Evolutionary conservation across 2,113 vertebrate species (phyloP).

Genomic region (Podocnemis expansa): DNA sequence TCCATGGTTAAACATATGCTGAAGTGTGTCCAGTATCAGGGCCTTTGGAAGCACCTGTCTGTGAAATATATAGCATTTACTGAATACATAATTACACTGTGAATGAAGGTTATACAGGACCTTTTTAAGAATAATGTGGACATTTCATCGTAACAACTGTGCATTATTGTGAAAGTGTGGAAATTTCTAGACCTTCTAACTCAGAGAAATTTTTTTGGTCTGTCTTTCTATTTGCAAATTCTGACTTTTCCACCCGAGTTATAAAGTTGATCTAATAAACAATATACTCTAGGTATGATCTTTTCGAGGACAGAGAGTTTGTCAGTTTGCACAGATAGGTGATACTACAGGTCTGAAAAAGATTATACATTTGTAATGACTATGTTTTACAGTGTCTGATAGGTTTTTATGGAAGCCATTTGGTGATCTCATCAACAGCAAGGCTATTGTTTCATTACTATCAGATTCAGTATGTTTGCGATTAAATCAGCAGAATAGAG

Average conservation of each 20-base stretch:
- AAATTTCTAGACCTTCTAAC: not conserved
- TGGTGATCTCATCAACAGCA: slow-evolving; percentile 72
- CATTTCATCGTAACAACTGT: not conserved
- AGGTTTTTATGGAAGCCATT: slow-evolving; percentile 54
- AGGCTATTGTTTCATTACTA: slow-evolving; percentile 75
- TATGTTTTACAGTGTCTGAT: slow-evolving; percentile 54
- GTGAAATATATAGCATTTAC: not conserved
- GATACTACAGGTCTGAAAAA: slow-evolving; percentile 10
- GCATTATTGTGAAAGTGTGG: not conserved
- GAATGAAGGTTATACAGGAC: not conserved
- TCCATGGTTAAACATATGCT: not conserved
- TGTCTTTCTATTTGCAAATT: not conserved
- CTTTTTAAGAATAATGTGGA: not conserved
- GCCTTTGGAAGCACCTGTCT: not conserved
- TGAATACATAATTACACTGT: not conserved
- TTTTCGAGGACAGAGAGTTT: not conserved
- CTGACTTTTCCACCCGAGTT: not conserved
- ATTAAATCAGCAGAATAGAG: slow-evolving; percentile 75
- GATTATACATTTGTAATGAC: slow-evolving; percentile 6
- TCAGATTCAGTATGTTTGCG: slow-evolving; percentile 72
- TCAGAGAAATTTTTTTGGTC: slow-evolving; percentile 14
- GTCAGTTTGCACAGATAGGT: not conserved
- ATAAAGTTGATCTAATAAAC: not conserved
- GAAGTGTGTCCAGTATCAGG: slow-evolving; percentile 13
- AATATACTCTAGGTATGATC: not conserved